Percentiles rank a stretch among this genome's conserved stretches.
Evolutionary conservation across 1,140 invertebrate species (phyloP).

Genomic region (Cyclargus thomasi): DNA sequence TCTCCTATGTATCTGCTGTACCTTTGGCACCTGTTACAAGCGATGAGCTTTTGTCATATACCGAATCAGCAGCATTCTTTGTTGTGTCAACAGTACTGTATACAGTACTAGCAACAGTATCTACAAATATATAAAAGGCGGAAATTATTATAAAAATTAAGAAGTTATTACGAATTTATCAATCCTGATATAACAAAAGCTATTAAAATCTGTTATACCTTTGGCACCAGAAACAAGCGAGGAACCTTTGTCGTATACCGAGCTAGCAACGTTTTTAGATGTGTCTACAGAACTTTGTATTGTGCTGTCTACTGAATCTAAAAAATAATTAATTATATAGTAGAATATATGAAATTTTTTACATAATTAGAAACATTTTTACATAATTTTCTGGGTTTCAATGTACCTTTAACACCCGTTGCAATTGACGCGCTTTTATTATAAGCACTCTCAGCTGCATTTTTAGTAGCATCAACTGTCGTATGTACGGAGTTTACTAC

Average conservation of each 20-base stretch:
- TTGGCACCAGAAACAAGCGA: slow-evolving; percentile 35
- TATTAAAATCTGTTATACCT: slow-evolving; percentile 24
- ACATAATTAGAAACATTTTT: too few species aligned
- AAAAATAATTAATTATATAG: too few species aligned
- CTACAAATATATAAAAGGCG: not conserved
- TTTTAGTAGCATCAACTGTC: slow-evolving; percentile 32
- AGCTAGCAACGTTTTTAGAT: slow-evolving; percentile 44
- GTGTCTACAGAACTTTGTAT: slow-evolving; percentile 42
- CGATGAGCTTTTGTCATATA: slow-evolving; percentile 41
- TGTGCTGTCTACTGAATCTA: slow-evolving; percentile 47
- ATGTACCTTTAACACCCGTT: slow-evolving; percentile 41
- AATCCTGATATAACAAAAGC: too few species aligned
- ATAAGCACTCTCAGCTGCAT: slow-evolving; percentile 23
- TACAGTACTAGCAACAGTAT: slow-evolving; percentile 33
- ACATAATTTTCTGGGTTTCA: not conserved
- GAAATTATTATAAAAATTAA: not conserved
- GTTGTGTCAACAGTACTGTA: slow-evolving; percentile 43
- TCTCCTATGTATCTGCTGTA: slow-evolving; percentile 19
- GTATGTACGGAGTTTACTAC: slow-evolving; percentile 32
- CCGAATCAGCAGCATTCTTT: slow-evolving; percentile 43
- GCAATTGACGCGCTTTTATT: slow-evolving; percentile 17
- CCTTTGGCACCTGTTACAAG: slow-evolving; percentile 40
- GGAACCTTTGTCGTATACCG: slow-evolving; percentile 39
- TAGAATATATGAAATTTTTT: too few species aligned
- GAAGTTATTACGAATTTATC: too few species aligned